Evolutionary conservation across 2,797 vertebrate genomes (phyloP).

Genomic region (Gambelia wislizenii): DNA sequence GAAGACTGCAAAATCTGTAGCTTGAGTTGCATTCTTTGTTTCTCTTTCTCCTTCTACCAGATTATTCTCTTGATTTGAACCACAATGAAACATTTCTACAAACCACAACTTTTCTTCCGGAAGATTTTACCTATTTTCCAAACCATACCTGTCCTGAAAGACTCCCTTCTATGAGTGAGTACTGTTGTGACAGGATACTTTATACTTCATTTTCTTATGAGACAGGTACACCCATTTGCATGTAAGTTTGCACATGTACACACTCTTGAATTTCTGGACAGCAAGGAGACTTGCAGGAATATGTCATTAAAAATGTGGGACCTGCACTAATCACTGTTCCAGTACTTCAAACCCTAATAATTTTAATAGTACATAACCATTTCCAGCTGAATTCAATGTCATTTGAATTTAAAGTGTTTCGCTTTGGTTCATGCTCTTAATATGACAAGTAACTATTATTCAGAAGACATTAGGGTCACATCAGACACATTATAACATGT

Average conservation of each 20-base stretch:
- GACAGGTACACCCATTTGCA: not conserved
- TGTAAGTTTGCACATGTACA: not conserved
- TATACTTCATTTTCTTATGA: accelerated
- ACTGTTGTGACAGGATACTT: not conserved
- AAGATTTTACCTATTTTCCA: conserved; percentile 92
- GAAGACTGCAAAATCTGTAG: not conserved
- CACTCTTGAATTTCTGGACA: not conserved
- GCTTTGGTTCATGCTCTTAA: not conserved
- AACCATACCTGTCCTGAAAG: conserved; percentile 91
- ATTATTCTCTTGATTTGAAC: conserved; percentile 94
- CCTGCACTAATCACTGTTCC: not conserved
- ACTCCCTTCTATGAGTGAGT: conserved; percentile 96
- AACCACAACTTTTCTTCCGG: conserved; percentile 91
- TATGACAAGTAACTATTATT: not conserved
- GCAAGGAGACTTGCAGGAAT: not conserved
- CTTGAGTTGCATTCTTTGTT: not conserved
- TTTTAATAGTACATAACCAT: not conserved
- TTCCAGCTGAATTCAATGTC: not conserved
- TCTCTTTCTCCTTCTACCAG: conserved; percentile 69
- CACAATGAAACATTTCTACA: conserved; percentile 88
- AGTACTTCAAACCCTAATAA: not conserved
- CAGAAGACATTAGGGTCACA: not conserved
- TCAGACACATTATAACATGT: no score
- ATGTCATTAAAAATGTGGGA: not conserved
- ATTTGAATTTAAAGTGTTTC: not conserved